phyloP scores from a whole-genome alignment of 1,140 invertebrate genomes.

The Spodoptera litura region DNA sequence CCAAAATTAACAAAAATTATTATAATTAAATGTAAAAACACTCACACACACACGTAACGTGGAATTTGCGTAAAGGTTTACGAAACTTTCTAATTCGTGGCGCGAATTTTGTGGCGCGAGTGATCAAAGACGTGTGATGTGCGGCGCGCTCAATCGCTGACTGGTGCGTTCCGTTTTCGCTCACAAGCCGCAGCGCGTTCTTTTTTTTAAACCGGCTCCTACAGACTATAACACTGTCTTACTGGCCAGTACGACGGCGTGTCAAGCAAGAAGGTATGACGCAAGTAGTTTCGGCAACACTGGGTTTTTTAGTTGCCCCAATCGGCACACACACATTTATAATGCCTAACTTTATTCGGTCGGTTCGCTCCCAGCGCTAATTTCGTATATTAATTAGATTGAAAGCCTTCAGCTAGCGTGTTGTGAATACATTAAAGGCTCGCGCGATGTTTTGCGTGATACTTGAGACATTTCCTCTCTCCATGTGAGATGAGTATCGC shows the following conservation, averaged over 20 bases:
- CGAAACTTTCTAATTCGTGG: conserved; percentile 67
- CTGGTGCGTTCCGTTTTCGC: conserved; percentile 64
- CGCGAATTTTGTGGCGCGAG: conserved; percentile 61
- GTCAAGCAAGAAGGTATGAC: conserved; percentile 73
- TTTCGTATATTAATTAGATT: conserved; percentile 46
- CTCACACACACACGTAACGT: conserved; percentile 59
- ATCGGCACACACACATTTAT: conserved; percentile 47
- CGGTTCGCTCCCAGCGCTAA: conserved; percentile 28
- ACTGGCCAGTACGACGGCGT: conserved; percentile 66
- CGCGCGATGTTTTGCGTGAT: conserved; percentile 4
- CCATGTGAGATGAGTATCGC: background rate
- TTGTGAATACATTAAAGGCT: conserved; percentile 8
- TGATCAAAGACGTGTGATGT: conserved; percentile 56
- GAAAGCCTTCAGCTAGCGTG: conserved; percentile 27
- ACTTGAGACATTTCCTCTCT: background rate
- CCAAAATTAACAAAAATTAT: conserved; percentile 55
- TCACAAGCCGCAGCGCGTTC: conserved; percentile 52
- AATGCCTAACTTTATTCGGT: conserved; percentile 46
- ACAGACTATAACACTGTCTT: conserved; percentile 47
- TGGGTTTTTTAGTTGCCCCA: conserved; percentile 75
- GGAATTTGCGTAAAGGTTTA: conserved; percentile 52
- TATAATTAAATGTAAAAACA: conserved; percentile 45
- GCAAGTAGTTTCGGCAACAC: conserved; percentile 79
- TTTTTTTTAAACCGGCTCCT: conserved; percentile 56
- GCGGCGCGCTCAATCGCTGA: conserved; percentile 67